Conservation (phyloP, 2,888 invertebrate genomes). For the Pemphredon lugubris region DNA sequence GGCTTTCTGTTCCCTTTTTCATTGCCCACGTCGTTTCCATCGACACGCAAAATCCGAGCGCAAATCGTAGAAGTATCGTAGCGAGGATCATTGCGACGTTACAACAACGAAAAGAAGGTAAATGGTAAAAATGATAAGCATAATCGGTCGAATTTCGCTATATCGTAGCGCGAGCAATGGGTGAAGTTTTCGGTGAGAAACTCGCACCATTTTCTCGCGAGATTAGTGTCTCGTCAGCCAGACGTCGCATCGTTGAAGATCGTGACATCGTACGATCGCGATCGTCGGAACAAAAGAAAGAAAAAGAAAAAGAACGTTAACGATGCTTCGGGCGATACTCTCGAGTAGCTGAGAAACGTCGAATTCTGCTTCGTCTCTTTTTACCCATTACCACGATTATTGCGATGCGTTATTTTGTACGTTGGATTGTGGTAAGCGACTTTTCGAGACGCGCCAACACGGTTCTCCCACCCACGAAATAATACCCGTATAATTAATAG, state of each 20-base stretch:
- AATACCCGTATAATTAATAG: too few relatives aligned
- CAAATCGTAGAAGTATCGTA: neutral
- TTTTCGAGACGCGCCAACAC: slow-evolving; percentile 40
- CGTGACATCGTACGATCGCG: neutral
- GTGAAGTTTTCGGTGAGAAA: slow-evolving; percentile 21
- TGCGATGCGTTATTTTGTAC: slow-evolving; percentile 45
- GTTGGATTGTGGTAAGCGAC: slow-evolving; percentile 13
- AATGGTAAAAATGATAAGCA: slow-evolving; percentile 16
- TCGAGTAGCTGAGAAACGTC: neutral
- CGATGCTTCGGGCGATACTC: too few relatives aligned
- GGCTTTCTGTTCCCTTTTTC: neutral
- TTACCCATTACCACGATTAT: slow-evolving; percentile 17
- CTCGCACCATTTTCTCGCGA: too few relatives aligned
- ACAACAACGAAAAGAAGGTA: neutral
- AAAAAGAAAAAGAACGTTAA: too few relatives aligned
- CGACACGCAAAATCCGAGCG: neutral
- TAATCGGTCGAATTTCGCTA: slow-evolving; percentile 37
- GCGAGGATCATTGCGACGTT: neutral
- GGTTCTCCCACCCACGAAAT: neutral
- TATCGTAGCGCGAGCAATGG: slow-evolving; percentile 38
- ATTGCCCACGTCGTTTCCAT: neutral
- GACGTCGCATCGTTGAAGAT: slow-evolving; percentile 24
- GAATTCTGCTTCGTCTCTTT: neutral
- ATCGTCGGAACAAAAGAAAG: too few relatives aligned
- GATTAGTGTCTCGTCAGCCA: too few relatives aligned